A percentile compares a stretch with the other conserved stretches of the same genome.
Conservation (phyloP, 1,140 invertebrate genomes). For the Penaeus japonicus region DNA sequence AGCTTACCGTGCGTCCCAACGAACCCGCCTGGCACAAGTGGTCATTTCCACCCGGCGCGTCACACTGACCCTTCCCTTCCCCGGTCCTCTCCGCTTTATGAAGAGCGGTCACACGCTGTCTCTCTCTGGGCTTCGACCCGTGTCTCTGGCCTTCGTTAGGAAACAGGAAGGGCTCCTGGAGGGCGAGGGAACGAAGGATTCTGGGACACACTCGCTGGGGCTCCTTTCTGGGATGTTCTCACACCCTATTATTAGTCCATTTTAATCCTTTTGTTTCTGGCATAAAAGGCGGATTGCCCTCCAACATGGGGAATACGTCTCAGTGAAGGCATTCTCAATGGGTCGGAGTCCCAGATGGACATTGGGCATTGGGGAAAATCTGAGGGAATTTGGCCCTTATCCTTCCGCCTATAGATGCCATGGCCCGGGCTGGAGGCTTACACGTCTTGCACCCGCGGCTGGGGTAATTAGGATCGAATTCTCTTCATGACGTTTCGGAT, state of each 20-base stretch:
- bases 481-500: conserved; percentile 55
- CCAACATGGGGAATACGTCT: conserved; percentile 51
- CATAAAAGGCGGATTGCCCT: conserved; percentile 53
- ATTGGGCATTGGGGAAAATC: conserved; percentile 15
- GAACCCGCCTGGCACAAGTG: no score
- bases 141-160: not conserved
- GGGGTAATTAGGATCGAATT: conserved; percentile 55
- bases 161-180: not conserved
- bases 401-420: conserved; percentile 19
- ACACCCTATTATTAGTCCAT: conserved; percentile 55
- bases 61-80: conserved; percentile 40
- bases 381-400: conserved; percentile 41
- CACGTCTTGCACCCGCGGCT: not conserved
- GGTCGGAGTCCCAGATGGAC: conserved; percentile 38
- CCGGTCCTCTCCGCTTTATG: not conserved
- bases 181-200: not conserved
- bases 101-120: not conserved
- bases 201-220: not conserved
- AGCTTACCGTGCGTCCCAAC: no score
- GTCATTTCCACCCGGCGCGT: not conserved
- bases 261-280: conserved; percentile 56
- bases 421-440: not conserved
- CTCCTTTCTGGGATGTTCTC: conserved; percentile 27
- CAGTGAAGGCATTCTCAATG: conserved; percentile 50
- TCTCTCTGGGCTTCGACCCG: not conserved